Evolutionary conservation across 2,113 vertebrate species (phyloP), one percentile per base, ranked within the genome.

Genomic region (Ailurus styani): DNA sequence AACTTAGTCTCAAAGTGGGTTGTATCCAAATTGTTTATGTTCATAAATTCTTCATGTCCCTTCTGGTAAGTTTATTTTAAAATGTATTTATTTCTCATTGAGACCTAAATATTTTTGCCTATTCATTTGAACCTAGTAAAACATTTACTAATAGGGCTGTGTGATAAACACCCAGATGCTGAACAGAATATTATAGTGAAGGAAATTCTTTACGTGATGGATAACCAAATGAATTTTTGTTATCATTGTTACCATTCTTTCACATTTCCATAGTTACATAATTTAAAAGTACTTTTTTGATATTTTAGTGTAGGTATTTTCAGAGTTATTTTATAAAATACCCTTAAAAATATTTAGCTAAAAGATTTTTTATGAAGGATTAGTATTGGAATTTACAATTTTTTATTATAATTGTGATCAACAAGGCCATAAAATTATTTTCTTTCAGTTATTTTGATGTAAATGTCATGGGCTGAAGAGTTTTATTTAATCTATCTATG

Each of bases 11-110:
- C 73, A 99, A 99, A 86, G 99, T 99, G 94, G 99, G 99, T 97
- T 99, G 99, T 98, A 99, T 99, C 97, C 99, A 99, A 88, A 99
- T 99, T 93, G 98, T 99, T 78, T 99, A 99, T 96, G 98, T 99
- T 34, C 99, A 99, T 98, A 99, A 99, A 91, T 99, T 99, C 97
- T 98, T 99, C 95, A 99, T 99, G 99, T 99, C 99, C 85, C 98
- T 99, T 70, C 97, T 99, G 99, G 99, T 99, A 98, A 99, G 99
- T 98, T 54, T 87, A 42, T 78, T 89, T 93, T 92, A 34, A 87
- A 54, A 94, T 87, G 2, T 64, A 14, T 60, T 97, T 95, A n/a
- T 97, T 96, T 95, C 57, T 55, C 5, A 57, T 31, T 78, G 79
- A 87, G 15, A 7, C 37, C 57, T 82, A 77, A 54, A 45, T 88